phyloP scores from a whole-genome alignment of 2,888 invertebrate species.

The Lepidocyrtinus sp. region DNA sequence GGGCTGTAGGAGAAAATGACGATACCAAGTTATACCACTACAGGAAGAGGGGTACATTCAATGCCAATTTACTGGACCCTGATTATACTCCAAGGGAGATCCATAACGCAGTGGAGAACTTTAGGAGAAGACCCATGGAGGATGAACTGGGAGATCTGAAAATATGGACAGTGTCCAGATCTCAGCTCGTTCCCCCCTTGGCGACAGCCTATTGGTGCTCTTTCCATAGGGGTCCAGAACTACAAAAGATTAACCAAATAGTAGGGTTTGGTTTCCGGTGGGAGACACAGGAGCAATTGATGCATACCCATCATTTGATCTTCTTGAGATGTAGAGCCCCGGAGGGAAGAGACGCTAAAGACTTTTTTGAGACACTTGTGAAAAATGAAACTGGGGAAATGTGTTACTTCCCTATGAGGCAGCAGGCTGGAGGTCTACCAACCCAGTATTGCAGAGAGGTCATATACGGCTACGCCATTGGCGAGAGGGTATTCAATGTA shows the following conservation, averaged over 20 bases:
- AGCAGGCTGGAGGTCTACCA: not conserved
- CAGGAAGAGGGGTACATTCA: not conserved
- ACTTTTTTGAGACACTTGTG: not conserved
- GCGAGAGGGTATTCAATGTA: too few relatives aligned
- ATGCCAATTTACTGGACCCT: conserved; percentile 18
- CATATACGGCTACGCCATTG: conserved; percentile 19
- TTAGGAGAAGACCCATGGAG: too few relatives aligned
- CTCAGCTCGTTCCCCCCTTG: too few relatives aligned
- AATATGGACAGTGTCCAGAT: too few relatives aligned
- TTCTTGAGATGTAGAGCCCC: conserved; percentile 9
- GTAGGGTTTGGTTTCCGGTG: too few relatives aligned
- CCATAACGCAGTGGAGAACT: too few relatives aligned
- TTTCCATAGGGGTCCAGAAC: too few relatives aligned
- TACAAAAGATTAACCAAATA: too few relatives aligned
- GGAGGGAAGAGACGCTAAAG: not conserved
- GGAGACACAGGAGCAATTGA: too few relatives aligned
- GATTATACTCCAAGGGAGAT: conserved; percentile 21
- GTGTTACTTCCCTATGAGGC: not conserved
- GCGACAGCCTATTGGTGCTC: too few relatives aligned
- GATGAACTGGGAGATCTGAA: too few relatives aligned
- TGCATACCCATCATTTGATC: conserved; percentile 33
- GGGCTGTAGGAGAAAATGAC: conserved; percentile 36
- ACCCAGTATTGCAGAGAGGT: not conserved
- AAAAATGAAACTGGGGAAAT: not conserved
- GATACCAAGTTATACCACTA: not conserved